Percentiles rank a stretch among this genome's conserved stretches.
Conservation (phyloP, 1,140 invertebrate species). For the Laupala kohalensis region DNA sequence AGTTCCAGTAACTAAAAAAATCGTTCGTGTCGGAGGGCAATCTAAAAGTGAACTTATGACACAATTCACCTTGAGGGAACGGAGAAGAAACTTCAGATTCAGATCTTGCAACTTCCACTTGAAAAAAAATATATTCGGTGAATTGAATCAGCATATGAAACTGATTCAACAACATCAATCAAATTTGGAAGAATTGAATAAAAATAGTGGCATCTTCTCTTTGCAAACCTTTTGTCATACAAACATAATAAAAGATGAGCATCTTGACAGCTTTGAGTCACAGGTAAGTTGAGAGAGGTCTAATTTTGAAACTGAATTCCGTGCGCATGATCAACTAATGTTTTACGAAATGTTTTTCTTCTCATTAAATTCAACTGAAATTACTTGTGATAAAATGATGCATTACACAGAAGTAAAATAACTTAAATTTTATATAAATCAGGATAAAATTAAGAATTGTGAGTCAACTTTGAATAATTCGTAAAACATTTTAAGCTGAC, state of each 20-base stretch:
- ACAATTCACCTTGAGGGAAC: constrained; percentile 11
- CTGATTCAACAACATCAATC: not conserved
- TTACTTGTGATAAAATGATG: too few relatives aligned
- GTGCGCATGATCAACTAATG: too few relatives aligned
- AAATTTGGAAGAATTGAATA: not conserved
- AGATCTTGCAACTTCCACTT: not conserved
- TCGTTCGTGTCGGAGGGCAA: constrained; percentile 35
- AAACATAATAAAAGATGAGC: not conserved
- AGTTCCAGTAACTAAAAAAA: constrained; percentile 20
- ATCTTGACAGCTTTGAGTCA: not conserved
- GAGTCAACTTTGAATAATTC: too few relatives aligned
- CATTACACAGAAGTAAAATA: too few relatives aligned
- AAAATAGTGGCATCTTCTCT: not conserved
- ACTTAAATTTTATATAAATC: too few relatives aligned
- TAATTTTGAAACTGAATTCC: not conserved
- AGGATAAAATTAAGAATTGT: too few relatives aligned
- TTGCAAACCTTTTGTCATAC: not conserved
- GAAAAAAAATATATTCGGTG: not conserved
- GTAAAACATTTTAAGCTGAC: too few relatives aligned
- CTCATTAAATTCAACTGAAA: too few relatives aligned
- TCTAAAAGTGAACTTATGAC: constrained; percentile 25
- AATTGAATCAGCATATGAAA: not conserved
- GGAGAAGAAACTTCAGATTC: not conserved
- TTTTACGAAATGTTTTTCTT: too few relatives aligned
- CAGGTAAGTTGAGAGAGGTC: not conserved